These are phyloP conservation scores for Zosterops pallidus DNA, from an alignment of 2,113 vertebrate species.

Conservation along the genomic window DNA sequence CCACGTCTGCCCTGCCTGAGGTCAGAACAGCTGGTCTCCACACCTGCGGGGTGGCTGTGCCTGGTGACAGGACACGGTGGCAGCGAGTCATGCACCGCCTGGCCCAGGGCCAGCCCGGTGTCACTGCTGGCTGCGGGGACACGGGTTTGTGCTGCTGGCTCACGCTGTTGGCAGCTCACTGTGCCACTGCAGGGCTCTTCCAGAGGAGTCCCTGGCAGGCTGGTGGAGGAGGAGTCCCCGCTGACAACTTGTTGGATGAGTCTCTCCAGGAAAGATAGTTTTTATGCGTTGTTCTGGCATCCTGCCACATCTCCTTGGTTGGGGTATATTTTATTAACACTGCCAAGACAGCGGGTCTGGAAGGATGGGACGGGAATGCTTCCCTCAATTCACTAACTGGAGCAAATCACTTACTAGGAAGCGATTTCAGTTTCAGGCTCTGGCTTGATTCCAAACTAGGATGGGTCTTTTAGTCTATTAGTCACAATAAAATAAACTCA, in stretches of 20 bases:
- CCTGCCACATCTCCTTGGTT: background rate
- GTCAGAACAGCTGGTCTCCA: background rate
- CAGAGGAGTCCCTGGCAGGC: background rate
- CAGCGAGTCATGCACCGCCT: accelerated
- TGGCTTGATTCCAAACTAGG: background rate
- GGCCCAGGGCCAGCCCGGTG: background rate
- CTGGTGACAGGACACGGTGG: background rate
- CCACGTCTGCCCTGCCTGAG: background rate
- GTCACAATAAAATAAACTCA: background rate
- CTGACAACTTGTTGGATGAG: background rate
- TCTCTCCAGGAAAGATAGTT: background rate
- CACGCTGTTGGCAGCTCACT: accelerated
- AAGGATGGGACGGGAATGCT: background rate
- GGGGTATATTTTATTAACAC: background rate
- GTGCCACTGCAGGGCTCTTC: background rate
- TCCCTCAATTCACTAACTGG: background rate
- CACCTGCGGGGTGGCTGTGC: accelerated
- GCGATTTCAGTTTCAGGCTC: background rate
- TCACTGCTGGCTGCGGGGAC: accelerated
- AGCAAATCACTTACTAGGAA: conserved; percentile 20
- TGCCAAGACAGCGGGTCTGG: background rate
- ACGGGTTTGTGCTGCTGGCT: accelerated
- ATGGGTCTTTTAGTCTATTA: background rate
- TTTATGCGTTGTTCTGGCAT: background rate
- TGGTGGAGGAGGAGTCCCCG: background rate